Percentiles rank a stretch among this genome's conserved stretches.
Evolutionary conservation across 1,140 invertebrate species (phyloP).

Genomic region (Mya arenaria): DNA sequence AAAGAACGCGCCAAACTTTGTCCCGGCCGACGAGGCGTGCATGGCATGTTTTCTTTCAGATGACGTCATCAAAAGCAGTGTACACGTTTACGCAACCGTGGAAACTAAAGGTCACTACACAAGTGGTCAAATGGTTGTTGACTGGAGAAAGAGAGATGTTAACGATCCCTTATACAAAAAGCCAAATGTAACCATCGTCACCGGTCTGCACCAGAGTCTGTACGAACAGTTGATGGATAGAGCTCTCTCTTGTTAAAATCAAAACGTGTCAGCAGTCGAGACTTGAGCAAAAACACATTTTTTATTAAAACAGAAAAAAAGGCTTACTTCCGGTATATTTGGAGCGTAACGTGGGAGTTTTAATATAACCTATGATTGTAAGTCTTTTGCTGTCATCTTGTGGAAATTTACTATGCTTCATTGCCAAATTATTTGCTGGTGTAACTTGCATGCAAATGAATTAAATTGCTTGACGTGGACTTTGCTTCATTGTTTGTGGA

Average conservation of each 20-base stretch:
- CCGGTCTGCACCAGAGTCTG: slow-evolving; percentile 57
- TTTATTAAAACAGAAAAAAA: too few species aligned
- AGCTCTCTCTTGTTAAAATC: not conserved
- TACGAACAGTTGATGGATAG: slow-evolving; percentile 20
- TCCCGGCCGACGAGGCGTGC: slow-evolving; percentile 58
- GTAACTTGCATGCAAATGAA: too few species aligned
- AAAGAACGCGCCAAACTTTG: not conserved
- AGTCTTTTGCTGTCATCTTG: too few species aligned
- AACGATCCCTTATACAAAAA: slow-evolving; percentile 56
- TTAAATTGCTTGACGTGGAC: too few species aligned
- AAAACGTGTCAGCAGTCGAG: too few species aligned
- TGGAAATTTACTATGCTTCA: too few species aligned
- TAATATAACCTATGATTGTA: too few species aligned
- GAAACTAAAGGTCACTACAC: slow-evolving; percentile 67
- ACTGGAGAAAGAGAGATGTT: slow-evolving; percentile 61
- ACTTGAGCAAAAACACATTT: too few species aligned
- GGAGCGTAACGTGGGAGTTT: too few species aligned
- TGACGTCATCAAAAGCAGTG: slow-evolving; percentile 56
- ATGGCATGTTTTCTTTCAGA: slow-evolving; percentile 61
- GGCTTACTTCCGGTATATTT: too few species aligned
- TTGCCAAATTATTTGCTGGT: too few species aligned
- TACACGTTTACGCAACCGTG: slow-evolving; percentile 60
- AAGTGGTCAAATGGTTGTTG: slow-evolving; percentile 73
- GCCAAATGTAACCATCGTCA: slow-evolving; percentile 65
- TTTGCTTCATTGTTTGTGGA: too few species aligned